Base-by-base conservation (phyloP, 2,888 invertebrate species). In the Tetragonula carbonaria region DNA sequence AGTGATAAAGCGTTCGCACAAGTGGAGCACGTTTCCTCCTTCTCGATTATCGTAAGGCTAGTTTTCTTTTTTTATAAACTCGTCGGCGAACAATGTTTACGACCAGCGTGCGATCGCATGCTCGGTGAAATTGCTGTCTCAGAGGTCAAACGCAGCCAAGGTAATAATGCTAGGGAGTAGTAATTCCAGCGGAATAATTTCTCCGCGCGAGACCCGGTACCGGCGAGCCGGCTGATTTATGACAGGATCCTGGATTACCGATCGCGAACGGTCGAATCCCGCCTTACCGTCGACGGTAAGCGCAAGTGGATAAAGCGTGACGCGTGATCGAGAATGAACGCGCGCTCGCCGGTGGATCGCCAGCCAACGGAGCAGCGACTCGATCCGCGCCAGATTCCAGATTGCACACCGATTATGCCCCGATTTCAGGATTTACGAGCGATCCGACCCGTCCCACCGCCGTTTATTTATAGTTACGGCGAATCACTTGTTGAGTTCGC, bases 381-480 rank as follows among this genome's bases (percentile, higher is more conserved):
- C 84, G 91, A 88, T 91, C 82, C 85, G 75, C 85, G 87, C 85
- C 75, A 88, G 91, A 91, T 92, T 90, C 87, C 86, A 92, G 92
- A 91, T 92, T 87, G 87, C 85, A 76, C 85, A 83, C 74, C 90
- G 92, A 92, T 92, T 92, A 92, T 90, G 91, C 90, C 87, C 80
- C 86, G 90, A 90, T 90, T 85, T 71, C 82, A 91, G 90, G 90
- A 92, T 92, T 92, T 92, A 92, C 91, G 88, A 88, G 81, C 90
- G 51, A 82, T 74, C 83, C 79, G 81, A 79, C 78, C 84, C 78
- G 84, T 88, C 74, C 82, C 50, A 82, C 87, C 90, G 85, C 82
- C 89, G 89, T 90, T 92, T 92, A 92, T 92, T 92, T 92, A 91
- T 91, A 90, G 90, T 87, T 84, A 83, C 80, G 65, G 71, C 70